Conservation (phyloP, 2,888 invertebrate species). For the Leucophenga montana region DNA sequence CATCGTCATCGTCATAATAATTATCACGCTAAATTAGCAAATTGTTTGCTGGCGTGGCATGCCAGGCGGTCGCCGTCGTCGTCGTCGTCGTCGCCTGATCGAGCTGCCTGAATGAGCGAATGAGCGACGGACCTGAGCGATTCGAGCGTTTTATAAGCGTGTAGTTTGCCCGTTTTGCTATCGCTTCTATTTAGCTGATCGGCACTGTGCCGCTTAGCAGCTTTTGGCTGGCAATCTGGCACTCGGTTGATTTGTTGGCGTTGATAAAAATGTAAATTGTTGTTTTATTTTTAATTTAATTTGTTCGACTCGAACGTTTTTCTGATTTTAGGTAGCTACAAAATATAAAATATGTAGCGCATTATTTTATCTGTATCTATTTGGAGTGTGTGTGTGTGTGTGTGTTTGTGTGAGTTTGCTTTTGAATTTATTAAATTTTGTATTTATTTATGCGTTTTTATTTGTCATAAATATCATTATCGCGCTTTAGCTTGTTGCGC, state of each 20-base stretch:
- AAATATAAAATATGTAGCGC: slow-evolving; percentile 6
- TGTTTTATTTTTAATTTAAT: slow-evolving; percentile 13
- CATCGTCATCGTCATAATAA: slow-evolving; percentile 41
- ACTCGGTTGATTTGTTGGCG: not conserved
- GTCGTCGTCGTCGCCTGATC: not conserved
- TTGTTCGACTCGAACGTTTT: not conserved
- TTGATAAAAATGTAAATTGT: slow-evolving; percentile 26
- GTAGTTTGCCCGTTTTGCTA: slow-evolving; percentile 4
- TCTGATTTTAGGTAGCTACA: slow-evolving; percentile 15
- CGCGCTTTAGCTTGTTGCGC: slow-evolving; percentile 8
- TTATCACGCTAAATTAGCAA: slow-evolving; percentile 65
- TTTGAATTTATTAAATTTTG: not conserved
- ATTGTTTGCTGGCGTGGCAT: slow-evolving; percentile 24
- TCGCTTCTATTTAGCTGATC: not conserved
- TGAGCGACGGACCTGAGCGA: not conserved
- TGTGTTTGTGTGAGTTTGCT: not conserved
- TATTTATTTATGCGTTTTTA: slow-evolving; percentile 26
- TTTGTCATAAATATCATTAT: slow-evolving; percentile 8
- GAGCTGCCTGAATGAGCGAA: slow-evolving; percentile 7
- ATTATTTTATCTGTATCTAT: not conserved
- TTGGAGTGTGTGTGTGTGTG: not conserved
- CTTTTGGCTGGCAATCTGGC: slow-evolving; percentile 6
- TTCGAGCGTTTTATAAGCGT: slow-evolving; percentile 16
- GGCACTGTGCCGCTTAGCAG: not conserved
- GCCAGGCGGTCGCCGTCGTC: no score